Base-by-base conservation (phyloP, 2,113 vertebrate genomes). In the Turdus rufiventris region DNA sequence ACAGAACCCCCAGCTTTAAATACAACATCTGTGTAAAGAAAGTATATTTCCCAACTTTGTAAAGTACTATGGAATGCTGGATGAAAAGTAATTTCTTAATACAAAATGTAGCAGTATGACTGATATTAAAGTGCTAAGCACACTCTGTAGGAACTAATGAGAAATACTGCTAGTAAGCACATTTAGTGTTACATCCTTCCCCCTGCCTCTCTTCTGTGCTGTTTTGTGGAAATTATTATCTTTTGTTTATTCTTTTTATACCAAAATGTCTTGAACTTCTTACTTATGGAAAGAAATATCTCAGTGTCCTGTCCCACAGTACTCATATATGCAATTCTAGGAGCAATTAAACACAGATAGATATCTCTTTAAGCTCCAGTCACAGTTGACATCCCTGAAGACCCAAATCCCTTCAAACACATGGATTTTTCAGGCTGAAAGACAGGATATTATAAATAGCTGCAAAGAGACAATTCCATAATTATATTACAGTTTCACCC, bases 351-450 rank as follows among this genome's bases (percentile, higher is more conserved):
- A 76, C 48, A 76, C 34, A 81, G 79, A 95, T 70, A 76, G 23
- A 33, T 54, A 90, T 67, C 91, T 85, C 58, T 62, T 56, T 76
- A 93, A 96, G 72, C 60, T 83, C 45, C 63, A 93, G 68, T 56
- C 82, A 82, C 63, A 91, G 78, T 0, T 95, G 74, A 93, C 58
- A 92, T 86, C 75, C 51, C 63, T 43, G 56, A 95, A 94, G 79
- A 91, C 47, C 50, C 43, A 93, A 96, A 91, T 85, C 81, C 88
- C 82, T 65, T 70, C 58, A 73, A 96, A 83, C 33, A 87, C 72
- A 85, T n/a, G 51, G 68, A 80, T 50, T 93, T 86, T 92, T 88
- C 62, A 77, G 72, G 54, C 47, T 92, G 72, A 83, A 96, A 93
- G 82, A 77, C 72, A 67, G 57, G 20, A 25, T 83, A 91, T 70